phyloP scores from a whole-genome alignment of 2,113 vertebrate genomes.

The Gallinago jamesoni region DNA sequence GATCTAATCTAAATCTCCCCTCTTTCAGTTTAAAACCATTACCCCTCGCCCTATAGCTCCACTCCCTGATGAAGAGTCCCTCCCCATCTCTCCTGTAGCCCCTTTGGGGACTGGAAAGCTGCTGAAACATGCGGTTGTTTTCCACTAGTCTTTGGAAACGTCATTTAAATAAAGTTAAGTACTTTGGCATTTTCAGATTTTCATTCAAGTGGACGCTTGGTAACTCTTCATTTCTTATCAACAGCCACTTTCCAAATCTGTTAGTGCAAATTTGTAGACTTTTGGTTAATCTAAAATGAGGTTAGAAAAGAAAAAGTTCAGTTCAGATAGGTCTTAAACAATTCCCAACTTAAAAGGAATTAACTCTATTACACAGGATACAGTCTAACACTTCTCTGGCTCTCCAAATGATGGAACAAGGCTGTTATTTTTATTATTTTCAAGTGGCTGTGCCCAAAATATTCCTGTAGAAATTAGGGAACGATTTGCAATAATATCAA shows the following conservation, averaged over 20 bases:
- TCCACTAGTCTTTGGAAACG: background rate
- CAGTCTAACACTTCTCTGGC: background rate
- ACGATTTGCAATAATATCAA: slow-evolving; percentile 47
- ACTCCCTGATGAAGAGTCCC: no score
- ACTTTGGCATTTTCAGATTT: background rate
- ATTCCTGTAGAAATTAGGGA: slow-evolving; percentile 48
- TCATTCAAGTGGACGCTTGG: background rate
- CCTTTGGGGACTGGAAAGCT: no score
- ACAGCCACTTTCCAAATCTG: background rate
- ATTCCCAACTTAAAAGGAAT: background rate
- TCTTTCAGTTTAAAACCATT: no score
- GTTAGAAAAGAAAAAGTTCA: background rate
- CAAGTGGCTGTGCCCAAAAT: slow-evolving; percentile 26
- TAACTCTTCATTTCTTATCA: background rate
- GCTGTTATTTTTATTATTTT: slow-evolving; percentile 24
- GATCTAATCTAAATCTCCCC: no score
- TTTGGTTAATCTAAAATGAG: background rate
- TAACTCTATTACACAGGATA: background rate
- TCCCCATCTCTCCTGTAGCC: no score
- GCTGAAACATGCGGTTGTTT: background rate
- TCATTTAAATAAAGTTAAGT: background rate
- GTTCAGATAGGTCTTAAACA: background rate
- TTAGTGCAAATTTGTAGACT: background rate
- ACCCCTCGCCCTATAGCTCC: no score
- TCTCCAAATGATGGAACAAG: background rate